Base-by-base conservation (phyloP, 2,797 vertebrate genomes). In the Bradypus variegatus region DNA sequence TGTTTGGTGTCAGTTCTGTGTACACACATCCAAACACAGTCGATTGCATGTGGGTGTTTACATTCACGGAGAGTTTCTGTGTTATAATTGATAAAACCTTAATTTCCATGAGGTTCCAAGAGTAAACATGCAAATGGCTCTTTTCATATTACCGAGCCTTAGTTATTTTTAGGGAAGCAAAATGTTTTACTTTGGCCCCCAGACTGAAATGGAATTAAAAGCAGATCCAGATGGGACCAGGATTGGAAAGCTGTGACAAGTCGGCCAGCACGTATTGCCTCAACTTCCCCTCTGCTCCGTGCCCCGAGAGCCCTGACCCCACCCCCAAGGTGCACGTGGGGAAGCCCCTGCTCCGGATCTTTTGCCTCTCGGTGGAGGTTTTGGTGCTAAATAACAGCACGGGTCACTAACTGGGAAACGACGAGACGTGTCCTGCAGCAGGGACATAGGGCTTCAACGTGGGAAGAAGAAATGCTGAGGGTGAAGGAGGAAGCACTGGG, bases 321-420 rank as follows among this genome's bases (percentile, higher is more conserved):
- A 58, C 58, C 8, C 21, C 58, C 58, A 23, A 8, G 7, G 58
- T 8, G 55, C 58, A 8, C 7, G 58, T 21, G 8, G 58, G 58
- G 55, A 19, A 6, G 55, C 55, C 55, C 16, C 55, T 6, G 53
- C 53, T 50, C 55, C 55, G 18, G 50, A 12, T 11, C 50, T 58
- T 6, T 7, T 58, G 16, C 55, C 6, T 58, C 55, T 58, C 18
- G 16, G 18, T 58, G 55, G 19, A 58, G 55, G 55, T 3, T 60
- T 41, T 0, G 2, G 2, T 21, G 19, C 8, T 0, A 18, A 18
- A 0, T 19, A 4, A 4, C 0, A 8, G 19, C 13, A 0, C 0
- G 14, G 82, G 5, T 23, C 77, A 3, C n/a, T 11, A 6, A 0
- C 3, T 1, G 2, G 15, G 48, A 18, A 11, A 5, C 0, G 2